phyloP scores from a whole-genome alignment of 2,888 invertebrate species.

The Drosophila dives region DNA sequence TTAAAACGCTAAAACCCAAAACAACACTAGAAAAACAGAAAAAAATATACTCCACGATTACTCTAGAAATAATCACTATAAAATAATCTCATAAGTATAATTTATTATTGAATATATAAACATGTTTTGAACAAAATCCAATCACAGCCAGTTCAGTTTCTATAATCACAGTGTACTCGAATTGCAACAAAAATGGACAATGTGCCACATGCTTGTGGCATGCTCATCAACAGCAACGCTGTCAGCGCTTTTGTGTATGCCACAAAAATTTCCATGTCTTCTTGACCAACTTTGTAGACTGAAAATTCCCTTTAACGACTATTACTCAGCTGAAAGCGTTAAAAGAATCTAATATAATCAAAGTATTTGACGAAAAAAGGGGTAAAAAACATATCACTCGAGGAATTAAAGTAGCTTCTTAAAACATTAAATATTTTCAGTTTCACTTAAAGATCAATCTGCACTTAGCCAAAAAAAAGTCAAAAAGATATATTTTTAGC shows the following conservation, averaged over 20 bases:
- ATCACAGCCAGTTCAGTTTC: not conserved
- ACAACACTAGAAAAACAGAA: not conserved
- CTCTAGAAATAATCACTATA: not conserved
- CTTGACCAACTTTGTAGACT: not conserved
- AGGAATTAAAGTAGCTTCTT: not conserved
- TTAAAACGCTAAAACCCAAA: not conserved
- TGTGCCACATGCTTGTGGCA: conserved; percentile 40
- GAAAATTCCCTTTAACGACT: not conserved
- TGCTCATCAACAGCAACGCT: conserved; percentile 12
- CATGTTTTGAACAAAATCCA: not conserved
- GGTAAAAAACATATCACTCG: not conserved
- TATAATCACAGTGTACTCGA: not conserved
- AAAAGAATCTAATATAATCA: not conserved
- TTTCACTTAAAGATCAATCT: not conserved
- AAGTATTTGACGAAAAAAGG: not conserved
- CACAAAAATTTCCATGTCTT: not conserved
- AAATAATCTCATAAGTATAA: not conserved
- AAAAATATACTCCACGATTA: not conserved
- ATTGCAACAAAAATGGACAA: conserved; percentile 35
- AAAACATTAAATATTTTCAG: not conserved
- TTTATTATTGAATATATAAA: not conserved
- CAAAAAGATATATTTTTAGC: not conserved
- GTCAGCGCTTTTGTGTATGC: conserved; percentile 12
- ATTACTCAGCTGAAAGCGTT: not conserved
- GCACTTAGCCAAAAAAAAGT: not conserved